phyloP scores from a whole-genome alignment of 2,888 invertebrate genomes.

The Platerodrilus igneus region DNA sequence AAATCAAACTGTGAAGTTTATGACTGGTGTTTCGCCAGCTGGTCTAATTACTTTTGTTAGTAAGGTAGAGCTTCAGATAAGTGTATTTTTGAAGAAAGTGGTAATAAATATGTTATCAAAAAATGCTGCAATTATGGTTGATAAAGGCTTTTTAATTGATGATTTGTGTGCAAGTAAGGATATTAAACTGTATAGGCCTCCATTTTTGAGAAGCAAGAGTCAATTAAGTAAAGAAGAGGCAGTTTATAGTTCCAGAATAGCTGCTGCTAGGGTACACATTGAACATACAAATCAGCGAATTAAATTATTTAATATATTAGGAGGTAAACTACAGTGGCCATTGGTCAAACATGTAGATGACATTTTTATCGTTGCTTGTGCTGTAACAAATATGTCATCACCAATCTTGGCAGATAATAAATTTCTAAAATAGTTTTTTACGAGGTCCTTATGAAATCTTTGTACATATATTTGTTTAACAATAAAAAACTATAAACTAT shows the following conservation, averaged over 20 bases:
- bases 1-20: too few species aligned
- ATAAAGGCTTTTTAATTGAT: slow-evolving; percentile 22
- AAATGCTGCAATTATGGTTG: slow-evolving; percentile 18
- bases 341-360: too few species aligned
- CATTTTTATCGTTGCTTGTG: too few species aligned
- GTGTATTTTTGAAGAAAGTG: slow-evolving; percentile 12
- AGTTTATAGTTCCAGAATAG: slow-evolving; percentile 12
- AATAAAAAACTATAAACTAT: too few species aligned
- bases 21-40: slow-evolving; percentile 12
- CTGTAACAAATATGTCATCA: too few species aligned
- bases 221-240: slow-evolving; percentile 19
- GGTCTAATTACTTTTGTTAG: slow-evolving; percentile 14
- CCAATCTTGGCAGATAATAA: too few species aligned
- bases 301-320: slow-evolving; percentile 15
- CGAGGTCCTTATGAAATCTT: too few species aligned
- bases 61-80: slow-evolving; percentile 7
- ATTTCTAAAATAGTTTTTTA: too few species aligned
- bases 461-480: too few species aligned
- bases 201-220: slow-evolving; percentile 19
- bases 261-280: slow-evolving; percentile 24
- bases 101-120: slow-evolving; percentile 6
- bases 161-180: slow-evolving; percentile 10
- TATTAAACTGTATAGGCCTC: slow-evolving; percentile 19
- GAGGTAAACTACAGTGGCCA: slow-evolving; percentile 7
- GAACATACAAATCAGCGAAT: slow-evolving; percentile 16